Evolutionary conservation across 2,113 vertebrate species (phyloP).

Genomic region (Tenebrosternarchus preto): DNA sequence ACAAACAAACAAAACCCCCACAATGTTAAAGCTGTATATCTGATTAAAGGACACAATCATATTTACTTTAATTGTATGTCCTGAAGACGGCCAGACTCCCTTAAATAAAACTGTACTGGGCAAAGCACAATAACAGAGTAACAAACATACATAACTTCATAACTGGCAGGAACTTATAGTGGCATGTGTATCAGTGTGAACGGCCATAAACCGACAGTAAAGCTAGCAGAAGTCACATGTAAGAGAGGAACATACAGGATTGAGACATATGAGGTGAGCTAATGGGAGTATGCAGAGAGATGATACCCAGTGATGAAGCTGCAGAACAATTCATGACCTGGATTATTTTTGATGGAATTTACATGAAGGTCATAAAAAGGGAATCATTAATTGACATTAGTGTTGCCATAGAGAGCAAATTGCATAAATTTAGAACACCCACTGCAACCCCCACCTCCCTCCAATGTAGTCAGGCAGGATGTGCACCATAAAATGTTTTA

Average conservation of each 20-base stretch:
- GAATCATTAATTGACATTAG: slow-evolving; percentile 75
- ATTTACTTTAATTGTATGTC: not conserved
- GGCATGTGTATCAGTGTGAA: slow-evolving; percentile 1
- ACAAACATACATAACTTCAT: not conserved
- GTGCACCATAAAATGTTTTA: slow-evolving; percentile 8
- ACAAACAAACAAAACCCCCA: not conserved
- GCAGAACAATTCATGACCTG: slow-evolving; percentile 68
- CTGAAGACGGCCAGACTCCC: not conserved
- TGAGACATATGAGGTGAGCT: slow-evolving; percentile 20
- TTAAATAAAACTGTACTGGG: slow-evolving; percentile 2
- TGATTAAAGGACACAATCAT: not conserved
- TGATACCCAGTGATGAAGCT: slow-evolving; percentile 53
- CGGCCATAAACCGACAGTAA: not conserved
- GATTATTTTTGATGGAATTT: slow-evolving; percentile 75
- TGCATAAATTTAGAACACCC: slow-evolving; percentile 76
- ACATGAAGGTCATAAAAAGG: slow-evolving; percentile 71
- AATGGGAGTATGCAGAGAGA: slow-evolving; percentile 32
- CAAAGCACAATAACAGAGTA: not conserved
- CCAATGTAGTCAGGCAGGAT: slow-evolving; percentile 55
- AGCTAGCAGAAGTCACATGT: not conserved
- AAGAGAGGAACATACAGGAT: not conserved
- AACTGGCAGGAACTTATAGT: not conserved
- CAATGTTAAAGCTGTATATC: not conserved
- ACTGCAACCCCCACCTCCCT: too few relatives aligned
- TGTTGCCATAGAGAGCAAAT: slow-evolving; percentile 78